Conservation (phyloP, 2,113 vertebrate genomes). For the Erythrolamprus reginae region DNA sequence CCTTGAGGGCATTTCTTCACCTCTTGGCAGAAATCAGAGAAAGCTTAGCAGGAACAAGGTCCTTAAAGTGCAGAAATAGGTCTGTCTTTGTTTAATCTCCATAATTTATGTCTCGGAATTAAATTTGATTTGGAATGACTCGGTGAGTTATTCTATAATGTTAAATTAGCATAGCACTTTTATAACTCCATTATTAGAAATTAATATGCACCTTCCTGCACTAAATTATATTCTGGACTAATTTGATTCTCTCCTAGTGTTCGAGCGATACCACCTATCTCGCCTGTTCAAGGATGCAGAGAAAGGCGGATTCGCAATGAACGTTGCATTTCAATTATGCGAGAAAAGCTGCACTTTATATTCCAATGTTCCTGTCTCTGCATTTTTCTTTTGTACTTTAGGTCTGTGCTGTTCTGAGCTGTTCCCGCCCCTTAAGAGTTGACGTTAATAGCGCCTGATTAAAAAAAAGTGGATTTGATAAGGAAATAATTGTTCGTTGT, state of each 20-base stretch:
- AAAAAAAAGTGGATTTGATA: neutral
- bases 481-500: neutral
- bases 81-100: neutral
- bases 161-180: neutral
- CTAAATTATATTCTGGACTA: constrained; percentile 34
- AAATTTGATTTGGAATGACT: neutral
- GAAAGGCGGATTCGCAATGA: no score
- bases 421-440: neutral
- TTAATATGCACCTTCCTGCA: constrained; percentile 24
- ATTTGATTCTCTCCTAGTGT: neutral
- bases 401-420: neutral
- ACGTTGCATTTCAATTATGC: neutral
- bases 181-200: constrained; percentile 31
- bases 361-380: neutral
- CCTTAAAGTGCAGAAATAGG: neutral
- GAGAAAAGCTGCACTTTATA: neutral
- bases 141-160: neutral
- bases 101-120: neutral
- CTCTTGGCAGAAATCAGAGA: neutral
- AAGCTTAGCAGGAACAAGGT: neutral
- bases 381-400: neutral
- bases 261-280: neutral
- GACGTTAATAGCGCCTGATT: neutral
- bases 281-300: neutral
- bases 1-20: neutral